phyloP scores from a whole-genome alignment of 2,113 vertebrate genomes.

The Gallinago undulata region DNA sequence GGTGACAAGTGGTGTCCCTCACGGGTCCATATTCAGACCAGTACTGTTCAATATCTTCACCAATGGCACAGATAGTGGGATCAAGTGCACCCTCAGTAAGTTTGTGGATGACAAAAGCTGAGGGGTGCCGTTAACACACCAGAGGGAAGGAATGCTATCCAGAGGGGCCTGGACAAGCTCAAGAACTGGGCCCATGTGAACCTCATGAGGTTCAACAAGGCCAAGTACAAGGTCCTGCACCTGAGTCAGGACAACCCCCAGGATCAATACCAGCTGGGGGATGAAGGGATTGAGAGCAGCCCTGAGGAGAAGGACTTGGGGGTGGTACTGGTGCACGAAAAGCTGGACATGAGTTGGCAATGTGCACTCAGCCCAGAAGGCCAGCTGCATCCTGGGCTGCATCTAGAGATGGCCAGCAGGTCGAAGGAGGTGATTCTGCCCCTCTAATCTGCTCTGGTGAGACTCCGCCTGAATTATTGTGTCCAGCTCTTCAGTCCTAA shows the following conservation, averaged over 20 bases:
- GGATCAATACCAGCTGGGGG: background rate
- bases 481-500: background rate
- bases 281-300: background rate
- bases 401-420: background rate
- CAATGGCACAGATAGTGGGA: background rate
- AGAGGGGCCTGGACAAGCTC: background rate
- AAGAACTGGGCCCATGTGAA: background rate
- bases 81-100: background rate
- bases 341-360: background rate
- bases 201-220: background rate
- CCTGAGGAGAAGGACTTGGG: background rate
- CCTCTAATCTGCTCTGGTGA: background rate
- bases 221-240: background rate
- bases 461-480: background rate
- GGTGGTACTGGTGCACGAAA: background rate
- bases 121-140: background rate
- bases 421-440: background rate
- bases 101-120: background rate
- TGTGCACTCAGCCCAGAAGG: background rate
- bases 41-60: background rate
- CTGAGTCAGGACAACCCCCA: background rate
- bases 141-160: background rate
- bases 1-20: background rate
- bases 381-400: background rate
- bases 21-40: background rate